phyloP scores from a whole-genome alignment of 2,797 vertebrate genomes.

The Peromyscus melanophrys region DNA sequence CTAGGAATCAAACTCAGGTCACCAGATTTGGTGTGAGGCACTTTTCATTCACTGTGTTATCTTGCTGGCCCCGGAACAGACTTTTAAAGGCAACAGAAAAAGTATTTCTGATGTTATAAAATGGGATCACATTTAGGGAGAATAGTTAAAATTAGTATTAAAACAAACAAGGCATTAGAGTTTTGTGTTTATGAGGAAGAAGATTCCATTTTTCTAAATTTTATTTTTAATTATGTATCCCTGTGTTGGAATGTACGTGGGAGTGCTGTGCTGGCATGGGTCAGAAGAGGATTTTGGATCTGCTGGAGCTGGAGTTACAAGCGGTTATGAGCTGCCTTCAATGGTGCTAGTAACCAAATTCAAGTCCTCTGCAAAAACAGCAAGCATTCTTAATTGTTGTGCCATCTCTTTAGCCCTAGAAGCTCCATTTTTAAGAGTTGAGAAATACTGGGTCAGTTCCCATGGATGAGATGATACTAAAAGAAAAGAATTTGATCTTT shows the following conservation, averaged over 20 bases:
- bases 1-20: background rate
- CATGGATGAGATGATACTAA: background rate
- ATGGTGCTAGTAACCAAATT: background rate
- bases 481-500: conserved; percentile 17
- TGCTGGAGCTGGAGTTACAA: background rate
- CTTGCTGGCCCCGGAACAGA: background rate
- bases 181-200: background rate
- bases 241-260: background rate
- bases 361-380: background rate
- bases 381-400: background rate
- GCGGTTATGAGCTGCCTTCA: background rate
- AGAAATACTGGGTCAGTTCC: conserved; percentile 8
- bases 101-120: background rate
- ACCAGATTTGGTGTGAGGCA: background rate
- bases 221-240: background rate
- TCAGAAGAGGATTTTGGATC: background rate
- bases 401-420: background rate
- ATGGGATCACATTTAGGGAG: background rate
- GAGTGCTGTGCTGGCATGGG: background rate
- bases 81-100: background rate
- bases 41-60: background rate
- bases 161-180: background rate
- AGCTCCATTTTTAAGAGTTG: background rate
- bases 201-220: background rate
- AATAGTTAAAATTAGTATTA: background rate